Conservation (phyloP, 2,888 invertebrate species). For the Girardia tigrina region DNA sequence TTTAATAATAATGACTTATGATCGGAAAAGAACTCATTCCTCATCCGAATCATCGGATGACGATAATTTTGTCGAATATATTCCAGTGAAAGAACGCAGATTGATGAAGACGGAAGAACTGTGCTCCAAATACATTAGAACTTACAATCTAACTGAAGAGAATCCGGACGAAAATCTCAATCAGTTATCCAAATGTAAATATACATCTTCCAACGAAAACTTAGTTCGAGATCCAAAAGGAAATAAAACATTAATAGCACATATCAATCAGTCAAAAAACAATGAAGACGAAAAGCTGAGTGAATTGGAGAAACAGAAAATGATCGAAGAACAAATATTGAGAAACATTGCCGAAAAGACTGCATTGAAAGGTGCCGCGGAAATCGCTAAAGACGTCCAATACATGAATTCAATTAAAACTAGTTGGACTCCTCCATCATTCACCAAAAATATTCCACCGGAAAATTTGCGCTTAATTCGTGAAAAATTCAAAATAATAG, state of each 20-base stretch:
- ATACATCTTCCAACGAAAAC: background rate
- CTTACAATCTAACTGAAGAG: background rate
- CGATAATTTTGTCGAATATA: conserved; percentile 71
- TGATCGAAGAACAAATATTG: conserved; percentile 87
- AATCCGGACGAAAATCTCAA: background rate
- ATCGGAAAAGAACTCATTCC: background rate
- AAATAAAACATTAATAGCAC: background rate
- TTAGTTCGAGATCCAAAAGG: background rate
- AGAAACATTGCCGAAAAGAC: conserved; percentile 87
- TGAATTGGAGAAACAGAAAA: conserved; percentile 51
- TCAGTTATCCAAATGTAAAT: background rate
- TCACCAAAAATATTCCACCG: background rate
- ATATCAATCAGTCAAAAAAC: background rate
- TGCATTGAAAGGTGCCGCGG: conserved; percentile 91
- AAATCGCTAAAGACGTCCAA: conserved; percentile 91
- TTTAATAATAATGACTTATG: too few relatives aligned
- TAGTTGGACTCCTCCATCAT: conserved; percentile 59
- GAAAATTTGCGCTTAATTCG: conserved; percentile 1
- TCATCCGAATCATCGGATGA: conserved; percentile 47
- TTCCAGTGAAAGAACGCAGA: conserved; percentile 58
- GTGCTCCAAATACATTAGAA: background rate
- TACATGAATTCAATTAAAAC: conserved; percentile 91
- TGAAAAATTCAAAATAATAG: conserved; percentile 62
- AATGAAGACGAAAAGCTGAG: background rate
- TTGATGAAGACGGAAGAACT: background rate